Conservation (phyloP, 2,888 invertebrate species). For the Digitonthophagus gazella region DNA sequence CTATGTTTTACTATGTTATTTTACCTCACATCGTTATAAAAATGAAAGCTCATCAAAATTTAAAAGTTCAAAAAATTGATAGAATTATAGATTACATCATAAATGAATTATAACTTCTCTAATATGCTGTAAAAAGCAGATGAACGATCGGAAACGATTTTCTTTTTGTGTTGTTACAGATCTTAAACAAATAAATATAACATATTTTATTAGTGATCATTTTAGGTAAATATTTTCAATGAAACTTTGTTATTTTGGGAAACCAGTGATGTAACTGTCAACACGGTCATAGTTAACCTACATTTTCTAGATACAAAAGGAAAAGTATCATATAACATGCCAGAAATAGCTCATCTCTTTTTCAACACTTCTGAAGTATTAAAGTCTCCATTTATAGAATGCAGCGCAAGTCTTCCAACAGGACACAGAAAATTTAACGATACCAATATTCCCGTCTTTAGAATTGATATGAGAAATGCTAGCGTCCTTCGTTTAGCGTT, state of each 20-base stretch:
- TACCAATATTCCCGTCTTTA: neutral
- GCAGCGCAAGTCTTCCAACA: neutral
- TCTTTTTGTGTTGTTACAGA: no score
- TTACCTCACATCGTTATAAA: conserved; percentile 12
- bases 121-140: no score
- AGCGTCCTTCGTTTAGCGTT: neutral
- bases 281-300: neutral
- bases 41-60: neutral
- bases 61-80: no score
- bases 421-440: neutral
- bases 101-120: no score
- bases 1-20: no score
- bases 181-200: no score
- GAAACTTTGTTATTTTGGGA: conserved; percentile 12
- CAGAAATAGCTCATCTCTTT: neutral
- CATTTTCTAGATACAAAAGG: neutral
- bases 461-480: neutral
- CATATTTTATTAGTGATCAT: neutral
- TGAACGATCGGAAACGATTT: no score
- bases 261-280: neutral
- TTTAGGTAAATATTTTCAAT: conserved; percentile 8
- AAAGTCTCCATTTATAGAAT: neutral
- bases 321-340: neutral
- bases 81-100: no score
- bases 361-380: neutral